A percentile compares a stretch with the other conserved stretches of the same genome.
Conservation (phyloP, 2,888 invertebrate genomes). For the Tethea ocularis region DNA sequence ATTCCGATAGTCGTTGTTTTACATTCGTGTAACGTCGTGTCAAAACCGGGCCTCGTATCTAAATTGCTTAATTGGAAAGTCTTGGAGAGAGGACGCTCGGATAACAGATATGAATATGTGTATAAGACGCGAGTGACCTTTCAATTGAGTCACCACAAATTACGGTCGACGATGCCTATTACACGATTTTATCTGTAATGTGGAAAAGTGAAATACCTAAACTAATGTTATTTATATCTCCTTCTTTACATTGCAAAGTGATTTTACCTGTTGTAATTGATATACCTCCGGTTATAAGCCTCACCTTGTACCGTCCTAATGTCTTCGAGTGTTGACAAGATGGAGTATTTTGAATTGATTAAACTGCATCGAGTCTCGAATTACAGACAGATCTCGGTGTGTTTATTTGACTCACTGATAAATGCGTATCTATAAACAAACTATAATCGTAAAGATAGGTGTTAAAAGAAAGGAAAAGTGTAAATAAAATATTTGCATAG, state of each 20-base stretch:
- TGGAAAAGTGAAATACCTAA: conserved; percentile 51
- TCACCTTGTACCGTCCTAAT: conserved; percentile 48
- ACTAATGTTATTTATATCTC: conserved; percentile 56
- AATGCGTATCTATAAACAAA: conserved; percentile 6
- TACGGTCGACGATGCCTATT: conserved; percentile 43
- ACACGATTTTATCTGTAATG: conserved; percentile 62
- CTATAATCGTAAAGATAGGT: background rate
- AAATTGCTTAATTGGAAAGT: conserved; percentile 83
- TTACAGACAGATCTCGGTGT: conserved; percentile 14
- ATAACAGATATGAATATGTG: conserved; percentile 65
- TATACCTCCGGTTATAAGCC: conserved; percentile 42
- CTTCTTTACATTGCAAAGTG: conserved; percentile 52
- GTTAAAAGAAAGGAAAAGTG: background rate
- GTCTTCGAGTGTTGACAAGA: conserved; percentile 40
- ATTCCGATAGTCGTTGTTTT: conserved; percentile 79
- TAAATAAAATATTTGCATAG: background rate
- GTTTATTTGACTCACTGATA: background rate
- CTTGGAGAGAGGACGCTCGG: conserved; percentile 61
- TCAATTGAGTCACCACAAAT: conserved; percentile 61
- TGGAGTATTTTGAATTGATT: conserved; percentile 35
- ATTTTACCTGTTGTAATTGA: conserved; percentile 55
- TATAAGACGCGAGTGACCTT: conserved; percentile 59
- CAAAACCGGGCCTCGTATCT: conserved; percentile 71
- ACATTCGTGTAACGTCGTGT: conserved; percentile 77
- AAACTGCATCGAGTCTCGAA: conserved; percentile 23